Evolutionary conservation across 2,113 vertebrate species (phyloP), one percentile per base, ranked within the genome.

Genomic region (Synodontis membranacea): DNA sequence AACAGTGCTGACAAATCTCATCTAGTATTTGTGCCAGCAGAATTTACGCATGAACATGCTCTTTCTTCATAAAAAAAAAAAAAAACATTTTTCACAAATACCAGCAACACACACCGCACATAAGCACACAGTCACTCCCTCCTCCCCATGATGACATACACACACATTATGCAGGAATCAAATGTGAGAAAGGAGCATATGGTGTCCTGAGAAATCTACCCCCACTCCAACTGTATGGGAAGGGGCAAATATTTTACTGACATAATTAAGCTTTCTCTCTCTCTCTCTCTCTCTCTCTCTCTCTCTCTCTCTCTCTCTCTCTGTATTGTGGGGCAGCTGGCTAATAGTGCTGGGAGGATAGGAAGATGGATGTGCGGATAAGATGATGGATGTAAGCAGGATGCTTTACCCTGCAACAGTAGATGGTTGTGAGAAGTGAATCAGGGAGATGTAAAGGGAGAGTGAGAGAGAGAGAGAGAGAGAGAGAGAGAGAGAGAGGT

Each of bases 101-200:
- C 54, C n/a, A 44, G 39, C 37, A 70, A 83, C 83, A 78, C 74
- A 87, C 66, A 79, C 78, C 84, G 83, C 86, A 84, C 78, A 78
- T 86, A 82, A 88, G 84, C 60, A 84, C 74, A 81, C 74, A 48
- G 9, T 62, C 84, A 54, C 37, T 42, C 83, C 78, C 52, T 52
- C 85, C 54, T 37, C 70, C 44, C 74, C 56, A 75, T 58, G 60
- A 80, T 46, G 42, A 50, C 31, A 31, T 62, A 87, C 83, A 79
- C 68, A 37, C 31, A 79, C 31, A 80, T 80, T 80, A 84, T 84
- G 83, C 85, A 74, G 68, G 52, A 86, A 88, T 86, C 88, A 86
- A 76, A 87, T 84, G 87, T 91, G 90, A 88, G 87, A 92, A 90
- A 86, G 78, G 83, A 86, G 82, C 91, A 91, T 91, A 92, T 92